These are phyloP conservation scores for Phortica okadai DNA, from an alignment of 2,888 invertebrate genomes.

Conservation along the genomic window DNA sequence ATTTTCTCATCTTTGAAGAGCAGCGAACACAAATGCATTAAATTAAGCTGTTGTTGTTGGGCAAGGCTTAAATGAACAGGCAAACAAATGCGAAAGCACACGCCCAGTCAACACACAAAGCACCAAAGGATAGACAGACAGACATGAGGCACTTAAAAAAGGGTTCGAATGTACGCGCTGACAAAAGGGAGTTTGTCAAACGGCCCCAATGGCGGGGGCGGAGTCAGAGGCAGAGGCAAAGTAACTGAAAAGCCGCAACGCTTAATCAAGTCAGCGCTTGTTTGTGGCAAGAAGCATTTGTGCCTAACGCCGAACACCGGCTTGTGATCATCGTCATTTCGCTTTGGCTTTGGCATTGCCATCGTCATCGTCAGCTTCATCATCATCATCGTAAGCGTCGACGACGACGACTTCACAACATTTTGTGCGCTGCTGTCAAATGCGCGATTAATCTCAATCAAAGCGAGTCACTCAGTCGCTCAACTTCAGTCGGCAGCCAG, in stretches of 20 bases:
- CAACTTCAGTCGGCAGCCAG: neutral
- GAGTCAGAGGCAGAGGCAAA: neutral
- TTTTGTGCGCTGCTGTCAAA: conserved; percentile 61
- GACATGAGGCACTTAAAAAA: neutral
- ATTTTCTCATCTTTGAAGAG: neutral
- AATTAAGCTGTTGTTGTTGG: conserved; percentile 20
- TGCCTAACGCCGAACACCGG: neutral
- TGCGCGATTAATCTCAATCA: conserved; percentile 74
- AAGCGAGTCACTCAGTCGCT: conserved; percentile 41
- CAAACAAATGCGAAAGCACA: conserved; percentile 3
- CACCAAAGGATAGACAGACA: neutral
- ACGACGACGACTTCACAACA: conserved; percentile 9
- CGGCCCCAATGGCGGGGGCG: neutral
- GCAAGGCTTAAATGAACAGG: conserved; percentile 1
- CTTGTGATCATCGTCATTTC: neutral
- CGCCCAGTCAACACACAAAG: neutral
- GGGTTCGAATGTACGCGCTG: neutral
- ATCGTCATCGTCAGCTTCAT: neutral
- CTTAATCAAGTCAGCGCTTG: conserved; percentile 8
- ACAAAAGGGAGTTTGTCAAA: neutral
- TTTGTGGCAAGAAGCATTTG: neutral
- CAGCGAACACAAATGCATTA: conserved; percentile 30
- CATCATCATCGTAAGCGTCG: conserved; percentile 3
- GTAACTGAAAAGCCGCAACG: neutral
- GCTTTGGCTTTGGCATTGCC: too few species aligned